Evolutionary conservation across 2,797 vertebrate genomes (phyloP).

Genomic region (Pipistrellus pygmaeus): DNA sequence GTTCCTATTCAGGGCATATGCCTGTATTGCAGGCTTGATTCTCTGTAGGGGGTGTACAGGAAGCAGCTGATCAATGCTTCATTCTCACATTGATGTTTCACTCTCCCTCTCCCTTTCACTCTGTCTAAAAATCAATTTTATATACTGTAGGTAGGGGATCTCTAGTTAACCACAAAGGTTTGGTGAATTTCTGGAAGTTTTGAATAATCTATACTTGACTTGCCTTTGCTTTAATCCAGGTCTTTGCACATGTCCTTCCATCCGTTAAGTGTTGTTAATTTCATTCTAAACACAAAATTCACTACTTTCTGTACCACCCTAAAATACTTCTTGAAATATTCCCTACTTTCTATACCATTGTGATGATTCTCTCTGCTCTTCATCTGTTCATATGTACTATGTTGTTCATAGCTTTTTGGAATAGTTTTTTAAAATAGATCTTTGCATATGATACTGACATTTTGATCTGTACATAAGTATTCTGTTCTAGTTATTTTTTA

Average conservation of each 20-base stretch:
- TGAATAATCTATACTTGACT: not conserved
- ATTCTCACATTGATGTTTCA: not conserved
- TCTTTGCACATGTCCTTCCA: not conserved
- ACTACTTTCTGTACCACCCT: not conserved
- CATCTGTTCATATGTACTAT: not conserved
- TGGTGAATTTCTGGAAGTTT: not conserved
- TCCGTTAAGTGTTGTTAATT: not conserved
- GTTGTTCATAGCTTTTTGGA: not conserved
- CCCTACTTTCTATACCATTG: not conserved
- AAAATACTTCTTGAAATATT: not conserved
- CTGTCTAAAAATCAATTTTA: not conserved
- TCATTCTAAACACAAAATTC: constrained; percentile 15
- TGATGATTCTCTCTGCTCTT: not conserved
- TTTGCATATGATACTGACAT: not conserved
- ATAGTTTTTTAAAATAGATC: not conserved
- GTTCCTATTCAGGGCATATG: not conserved
- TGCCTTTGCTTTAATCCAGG: not conserved
- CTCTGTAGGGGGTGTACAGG: not conserved
- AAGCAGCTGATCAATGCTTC: not conserved
- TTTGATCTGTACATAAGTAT: not conserved
- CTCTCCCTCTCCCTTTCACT: not conserved
- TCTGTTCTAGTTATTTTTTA: not conserved
- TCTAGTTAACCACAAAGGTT: not conserved
- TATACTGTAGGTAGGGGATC: not conserved
- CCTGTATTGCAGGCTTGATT: not conserved